These are phyloP conservation scores for Rhagonycha lutea DNA, from an alignment of 2,888 invertebrate genomes.

Conservation along the genomic window DNA sequence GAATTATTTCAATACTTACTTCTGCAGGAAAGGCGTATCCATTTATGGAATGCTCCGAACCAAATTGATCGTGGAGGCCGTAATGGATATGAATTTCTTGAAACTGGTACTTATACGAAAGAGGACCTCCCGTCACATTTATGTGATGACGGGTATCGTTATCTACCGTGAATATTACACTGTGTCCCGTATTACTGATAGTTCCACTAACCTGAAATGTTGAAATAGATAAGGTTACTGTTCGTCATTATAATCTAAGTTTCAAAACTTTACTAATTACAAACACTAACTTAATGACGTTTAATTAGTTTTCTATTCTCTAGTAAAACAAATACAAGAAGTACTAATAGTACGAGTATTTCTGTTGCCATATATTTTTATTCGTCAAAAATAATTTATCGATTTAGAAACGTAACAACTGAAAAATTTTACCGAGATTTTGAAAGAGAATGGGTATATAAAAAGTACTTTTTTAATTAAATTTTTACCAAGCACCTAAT, in stretches of 20 bases:
- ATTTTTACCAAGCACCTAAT: background rate
- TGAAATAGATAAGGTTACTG: background rate
- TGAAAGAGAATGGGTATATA: background rate
- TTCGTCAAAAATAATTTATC: background rate
- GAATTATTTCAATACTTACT: constrained; percentile 63
- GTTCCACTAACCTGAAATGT: constrained; percentile 80
- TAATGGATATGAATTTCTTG: constrained; percentile 95
- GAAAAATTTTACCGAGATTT: background rate
- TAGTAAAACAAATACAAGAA: background rate
- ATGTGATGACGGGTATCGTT: constrained; percentile 83
- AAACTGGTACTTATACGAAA: constrained; percentile 94
- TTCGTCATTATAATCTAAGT: background rate
- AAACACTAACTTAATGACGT: background rate
- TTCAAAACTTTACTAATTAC: constrained; percentile 2
- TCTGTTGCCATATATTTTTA: background rate
- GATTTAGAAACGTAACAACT: background rate
- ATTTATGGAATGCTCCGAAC: constrained; percentile 96
- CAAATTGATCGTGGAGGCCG: constrained; percentile 86
- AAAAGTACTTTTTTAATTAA: background rate
- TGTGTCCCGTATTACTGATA: constrained; percentile 92
- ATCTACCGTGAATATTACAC: constrained; percentile 89
- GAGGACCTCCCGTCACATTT: constrained; percentile 94
- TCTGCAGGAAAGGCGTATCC: constrained; percentile 97
- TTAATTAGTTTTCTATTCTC: background rate
- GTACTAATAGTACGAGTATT: too few relatives aligned